Evolutionary conservation across 2,888 invertebrate species (phyloP), one percentile per base, ranked within the genome.

Genomic region (Pseudococcus viburni): DNA sequence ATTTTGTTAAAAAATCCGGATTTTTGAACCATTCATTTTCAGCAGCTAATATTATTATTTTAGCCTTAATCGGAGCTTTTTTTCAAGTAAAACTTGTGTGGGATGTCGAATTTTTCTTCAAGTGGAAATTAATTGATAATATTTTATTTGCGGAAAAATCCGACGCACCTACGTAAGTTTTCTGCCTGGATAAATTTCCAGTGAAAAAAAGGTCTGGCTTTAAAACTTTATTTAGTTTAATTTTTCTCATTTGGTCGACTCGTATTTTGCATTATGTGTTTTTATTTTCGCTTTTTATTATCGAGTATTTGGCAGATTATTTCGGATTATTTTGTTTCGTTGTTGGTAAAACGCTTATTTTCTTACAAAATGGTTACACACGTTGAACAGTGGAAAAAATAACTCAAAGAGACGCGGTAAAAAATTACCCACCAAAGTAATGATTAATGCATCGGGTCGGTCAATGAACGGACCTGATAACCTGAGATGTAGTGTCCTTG

Each of bases 401-500:
- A n/a, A 80, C 7, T 80, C 15, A 73, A 73, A 73, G 7, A 12
- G 39, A 80, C 42, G 33, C 42, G 80, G 80, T 33, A 80, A 42
- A 80, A 73, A 73, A 7, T 19, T 42, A 80, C 8, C 9, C 80
- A 80, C 42, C 51, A 33, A 73, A 77, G 73, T 73, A 42, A 73
- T 26, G 26, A 80, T 51, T 80, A 87, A 55, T 80, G 80, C 77
- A 87, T 87, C 80, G 87, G 87, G 87, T 87, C 87, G 89, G 77
- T 89, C 85, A 84, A 89, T 84, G 90, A 90, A 89, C 89, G 89
- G 89, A 87, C 89, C 68, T 88, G 89, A 90, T 89, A 89, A 90
- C 90, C 90, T 90, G 90, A 92, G 90, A 90, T 90, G 90, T 90
- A 91, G 91, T 91, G 91, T 90, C 91, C 91, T 90, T 91, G 91